A percentile compares a stretch with the other conserved stretches of the same genome.
phyloP scores from a whole-genome alignment of 2,113 vertebrate species.

The Picathartes gymnocephalus region DNA sequence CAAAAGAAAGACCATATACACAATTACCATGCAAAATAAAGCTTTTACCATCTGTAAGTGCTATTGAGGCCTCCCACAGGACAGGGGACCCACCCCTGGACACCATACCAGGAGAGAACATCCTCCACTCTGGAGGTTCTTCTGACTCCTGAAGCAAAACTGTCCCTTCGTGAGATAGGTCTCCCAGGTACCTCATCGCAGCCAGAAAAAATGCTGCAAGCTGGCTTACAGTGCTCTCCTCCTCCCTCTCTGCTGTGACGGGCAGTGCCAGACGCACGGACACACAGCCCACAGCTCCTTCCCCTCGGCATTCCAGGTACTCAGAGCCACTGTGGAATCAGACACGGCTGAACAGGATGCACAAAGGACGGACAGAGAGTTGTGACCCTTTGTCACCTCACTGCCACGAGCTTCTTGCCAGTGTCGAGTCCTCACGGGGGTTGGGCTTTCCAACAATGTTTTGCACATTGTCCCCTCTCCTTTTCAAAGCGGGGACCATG shows the following conservation, averaged over 20 bases:
- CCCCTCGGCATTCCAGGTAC: accelerated
- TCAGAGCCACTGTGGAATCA: accelerated
- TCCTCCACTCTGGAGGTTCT: not conserved
- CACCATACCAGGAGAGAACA: not conserved
- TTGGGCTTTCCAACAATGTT: accelerated
- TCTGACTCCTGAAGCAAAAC: not conserved
- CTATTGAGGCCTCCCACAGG: not conserved
- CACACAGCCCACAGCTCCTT: too few relatives aligned
- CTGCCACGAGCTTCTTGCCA: not conserved
- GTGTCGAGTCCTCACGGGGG: accelerated
- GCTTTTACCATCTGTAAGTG: not conserved
- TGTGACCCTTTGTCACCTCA: not conserved
- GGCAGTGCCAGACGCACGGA: not conserved
- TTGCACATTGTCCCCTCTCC: not conserved
- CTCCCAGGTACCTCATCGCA: not conserved
- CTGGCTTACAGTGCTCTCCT: not conserved
- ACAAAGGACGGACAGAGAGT: accelerated
- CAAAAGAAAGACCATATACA: not conserved
- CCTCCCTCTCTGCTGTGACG: not conserved
- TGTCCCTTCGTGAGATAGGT: not conserved
- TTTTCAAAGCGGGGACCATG: not conserved
- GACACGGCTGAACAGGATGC: not conserved
- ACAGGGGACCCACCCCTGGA: not conserved
- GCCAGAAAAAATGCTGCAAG: not conserved
- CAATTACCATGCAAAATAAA: not conserved